These are phyloP conservation scores for Orestias chungarensis DNA, from an alignment of 2,797 vertebrate species.

Conservation along the genomic window DNA sequence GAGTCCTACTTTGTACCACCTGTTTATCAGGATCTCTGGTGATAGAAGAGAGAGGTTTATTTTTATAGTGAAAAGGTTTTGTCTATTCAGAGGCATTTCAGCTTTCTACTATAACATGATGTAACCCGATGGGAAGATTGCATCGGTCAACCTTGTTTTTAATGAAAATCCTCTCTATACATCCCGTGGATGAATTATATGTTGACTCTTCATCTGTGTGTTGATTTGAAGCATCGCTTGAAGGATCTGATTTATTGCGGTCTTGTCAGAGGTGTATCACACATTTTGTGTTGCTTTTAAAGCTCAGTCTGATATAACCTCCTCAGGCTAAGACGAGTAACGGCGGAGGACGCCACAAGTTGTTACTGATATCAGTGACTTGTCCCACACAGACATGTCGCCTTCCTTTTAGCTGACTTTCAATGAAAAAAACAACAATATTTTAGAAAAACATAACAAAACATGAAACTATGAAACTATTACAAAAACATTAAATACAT, in stretches of 20 bases:
- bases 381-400: neutral
- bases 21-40: conserved; percentile 38
- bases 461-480: neutral
- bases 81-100: too few relatives aligned
- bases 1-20: conserved; percentile 16
- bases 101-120: neutral
- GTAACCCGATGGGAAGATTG: neutral
- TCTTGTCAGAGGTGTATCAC: conserved; percentile 44
- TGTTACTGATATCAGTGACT: conserved; percentile 10
- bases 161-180: neutral
- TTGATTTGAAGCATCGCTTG: conserved; percentile 18
- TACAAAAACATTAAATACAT: neutral
- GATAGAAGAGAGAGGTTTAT: conserved; percentile 28
- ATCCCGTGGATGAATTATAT: neutral
- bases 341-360: conserved; percentile 3
- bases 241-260: conserved; percentile 46
- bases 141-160: neutral
- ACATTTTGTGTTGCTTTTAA: conserved; percentile 41
- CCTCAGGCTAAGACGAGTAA: conserved; percentile 31
- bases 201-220: neutral
- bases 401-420: neutral
- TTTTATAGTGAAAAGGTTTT: conserved; percentile 24
- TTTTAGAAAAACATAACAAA: too few relatives aligned
- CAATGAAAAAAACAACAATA: neutral
- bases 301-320: conserved; percentile 40